Evolutionary conservation across 1,140 invertebrate genomes (phyloP).

Genomic region (Heliconius nattereri): DNA sequence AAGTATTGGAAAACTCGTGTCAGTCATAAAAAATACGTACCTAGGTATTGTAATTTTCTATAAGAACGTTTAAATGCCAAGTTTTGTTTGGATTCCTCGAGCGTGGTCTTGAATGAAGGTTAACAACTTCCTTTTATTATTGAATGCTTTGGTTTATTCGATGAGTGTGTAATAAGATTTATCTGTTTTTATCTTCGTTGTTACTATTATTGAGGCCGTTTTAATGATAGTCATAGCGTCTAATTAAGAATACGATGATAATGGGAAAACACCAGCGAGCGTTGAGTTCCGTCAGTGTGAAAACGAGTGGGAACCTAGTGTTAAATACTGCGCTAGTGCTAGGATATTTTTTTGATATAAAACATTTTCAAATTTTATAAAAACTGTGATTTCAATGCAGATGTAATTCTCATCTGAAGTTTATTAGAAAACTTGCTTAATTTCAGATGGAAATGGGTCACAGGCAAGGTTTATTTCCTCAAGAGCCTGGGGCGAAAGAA

Average conservation of each 20-base stretch:
- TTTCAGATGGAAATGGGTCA: conserved; percentile 27
- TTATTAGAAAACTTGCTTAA: conserved; percentile 30
- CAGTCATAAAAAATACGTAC: conserved; percentile 25
- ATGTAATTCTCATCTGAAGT: conserved; percentile 25
- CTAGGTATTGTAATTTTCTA: conserved; percentile 19
- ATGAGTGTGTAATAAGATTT: no score
- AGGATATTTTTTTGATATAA: neutral
- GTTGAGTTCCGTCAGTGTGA: no score
- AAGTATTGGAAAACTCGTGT: conserved; percentile 35
- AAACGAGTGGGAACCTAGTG: no score
- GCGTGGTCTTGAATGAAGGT: conserved; percentile 16
- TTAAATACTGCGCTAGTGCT: no score
- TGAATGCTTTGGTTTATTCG: no score
- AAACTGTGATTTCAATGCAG: neutral
- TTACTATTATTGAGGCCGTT: no score
- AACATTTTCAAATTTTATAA: neutral
- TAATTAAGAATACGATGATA: no score
- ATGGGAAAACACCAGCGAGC: no score
- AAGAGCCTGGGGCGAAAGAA: conserved; percentile 13
- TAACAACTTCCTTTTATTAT: conserved; percentile 8
- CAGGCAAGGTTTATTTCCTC: conserved; percentile 21
- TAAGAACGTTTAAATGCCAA: conserved; percentile 18
- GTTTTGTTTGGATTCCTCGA: conserved; percentile 22
- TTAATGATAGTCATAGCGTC: no score
- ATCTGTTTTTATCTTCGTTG: no score